phyloP scores from a whole-genome alignment of 2,113 vertebrate species.

The Brachypodius melanocephalos region DNA sequence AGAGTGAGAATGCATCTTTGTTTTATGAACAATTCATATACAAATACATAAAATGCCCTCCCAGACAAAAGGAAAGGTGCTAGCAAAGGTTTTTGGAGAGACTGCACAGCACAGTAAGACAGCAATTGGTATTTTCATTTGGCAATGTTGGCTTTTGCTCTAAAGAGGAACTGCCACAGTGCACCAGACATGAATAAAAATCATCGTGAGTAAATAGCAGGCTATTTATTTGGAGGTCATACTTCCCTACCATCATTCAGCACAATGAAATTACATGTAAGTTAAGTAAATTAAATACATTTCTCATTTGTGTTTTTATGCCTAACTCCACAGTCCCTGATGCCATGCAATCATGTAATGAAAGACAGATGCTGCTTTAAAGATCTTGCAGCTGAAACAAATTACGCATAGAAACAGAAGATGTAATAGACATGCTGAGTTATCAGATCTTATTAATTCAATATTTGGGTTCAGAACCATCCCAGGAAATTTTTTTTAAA shows the following conservation, averaged over 20 bases:
- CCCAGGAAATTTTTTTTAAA: background rate
- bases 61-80: background rate
- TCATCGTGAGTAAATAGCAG: background rate
- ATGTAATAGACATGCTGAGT: background rate
- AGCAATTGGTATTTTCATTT: background rate
- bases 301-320: background rate
- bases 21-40: background rate
- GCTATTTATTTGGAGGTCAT: constrained; percentile 12
- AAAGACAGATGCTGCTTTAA: constrained; percentile 28
- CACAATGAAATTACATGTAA: background rate
- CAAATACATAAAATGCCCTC: background rate
- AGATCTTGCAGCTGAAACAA: background rate
- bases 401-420: background rate
- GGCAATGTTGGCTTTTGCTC: background rate
- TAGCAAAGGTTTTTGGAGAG: background rate
- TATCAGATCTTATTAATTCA: constrained; percentile 1
- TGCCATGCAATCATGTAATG: constrained; percentile 14
- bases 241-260: background rate
- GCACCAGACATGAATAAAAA: background rate
- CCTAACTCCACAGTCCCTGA: background rate
- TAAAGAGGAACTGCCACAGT: background rate
- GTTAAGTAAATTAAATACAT: constrained; percentile 26
- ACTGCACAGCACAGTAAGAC: background rate
- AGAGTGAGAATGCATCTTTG: background rate
- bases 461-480: background rate